phyloP scores from a whole-genome alignment of 2,797 vertebrate genomes.

The Pipistrellus kuhlii region DNA sequence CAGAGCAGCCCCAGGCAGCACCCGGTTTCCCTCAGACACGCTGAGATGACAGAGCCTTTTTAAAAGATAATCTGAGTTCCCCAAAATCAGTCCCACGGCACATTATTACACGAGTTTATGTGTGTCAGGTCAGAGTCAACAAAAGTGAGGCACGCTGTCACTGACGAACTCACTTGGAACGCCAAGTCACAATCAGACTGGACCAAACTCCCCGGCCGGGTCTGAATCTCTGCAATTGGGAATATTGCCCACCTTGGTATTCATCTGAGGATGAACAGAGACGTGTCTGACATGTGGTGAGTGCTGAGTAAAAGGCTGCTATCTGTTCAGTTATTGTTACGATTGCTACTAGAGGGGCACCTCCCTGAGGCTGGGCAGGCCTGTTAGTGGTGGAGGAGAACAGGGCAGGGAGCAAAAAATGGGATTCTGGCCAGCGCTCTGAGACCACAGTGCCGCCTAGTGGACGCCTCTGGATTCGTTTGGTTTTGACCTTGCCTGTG shows the following conservation, averaged over 20 bases:
- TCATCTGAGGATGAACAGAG: background rate
- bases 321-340: background rate
- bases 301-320: background rate
- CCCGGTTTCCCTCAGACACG: background rate
- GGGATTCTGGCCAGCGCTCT: background rate
- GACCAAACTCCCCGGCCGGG: background rate
- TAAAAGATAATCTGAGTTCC: background rate
- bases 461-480: background rate
- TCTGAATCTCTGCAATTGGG: background rate
- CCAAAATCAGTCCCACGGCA: background rate
- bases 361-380: background rate
- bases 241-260: no score
- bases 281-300: background rate
- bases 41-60: background rate
- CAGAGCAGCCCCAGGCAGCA: rapidly evolving
- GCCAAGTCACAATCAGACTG: background rate
- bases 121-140: background rate
- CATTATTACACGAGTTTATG: background rate
- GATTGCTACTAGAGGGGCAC: background rate
- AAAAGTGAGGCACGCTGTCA: background rate
- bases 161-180: background rate
- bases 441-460: slow-evolving; percentile 26
- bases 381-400: background rate
- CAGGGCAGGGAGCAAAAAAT: no score
- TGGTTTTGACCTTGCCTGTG: background rate